Conservation (phyloP, 2,888 invertebrate genomes). For the Drosophila mulleri region DNA sequence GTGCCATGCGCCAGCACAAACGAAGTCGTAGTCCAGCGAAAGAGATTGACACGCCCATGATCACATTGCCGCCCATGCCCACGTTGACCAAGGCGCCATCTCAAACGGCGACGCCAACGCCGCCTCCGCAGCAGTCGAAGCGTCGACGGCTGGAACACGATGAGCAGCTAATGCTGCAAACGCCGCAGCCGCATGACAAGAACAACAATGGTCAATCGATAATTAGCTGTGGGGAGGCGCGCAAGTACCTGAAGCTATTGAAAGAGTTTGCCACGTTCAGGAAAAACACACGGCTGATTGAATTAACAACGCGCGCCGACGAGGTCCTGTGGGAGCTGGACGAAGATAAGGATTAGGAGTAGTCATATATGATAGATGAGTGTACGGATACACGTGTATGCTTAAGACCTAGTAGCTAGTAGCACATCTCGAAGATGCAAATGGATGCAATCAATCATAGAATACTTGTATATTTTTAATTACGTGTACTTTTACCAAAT, state of each 20-base stretch:
- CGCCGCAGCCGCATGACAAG: slow-evolving; percentile 54
- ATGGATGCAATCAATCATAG: slow-evolving; percentile 63
- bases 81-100: slow-evolving; percentile 55
- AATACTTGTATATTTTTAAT: slow-evolving; percentile 36
- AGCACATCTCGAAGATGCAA: slow-evolving; percentile 69
- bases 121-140: slow-evolving; percentile 7
- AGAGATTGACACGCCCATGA: slow-evolving; percentile 8
- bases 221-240: slow-evolving; percentile 76
- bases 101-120: background rate
- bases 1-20: slow-evolving; percentile 53
- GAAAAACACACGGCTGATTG: slow-evolving; percentile 83
- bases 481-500: slow-evolving; percentile 59
- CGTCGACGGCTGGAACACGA: slow-evolving; percentile 38
- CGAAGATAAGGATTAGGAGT: slow-evolving; percentile 57
- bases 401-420: slow-evolving; percentile 28
- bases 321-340: slow-evolving; percentile 81
- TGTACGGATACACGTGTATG: background rate
- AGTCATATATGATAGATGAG: background rate
- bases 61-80: slow-evolving; percentile 48
- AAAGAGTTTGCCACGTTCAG: slow-evolving; percentile 82
- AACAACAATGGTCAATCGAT: slow-evolving; percentile 39
- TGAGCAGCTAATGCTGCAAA: slow-evolving; percentile 1
- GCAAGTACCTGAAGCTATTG: slow-evolving; percentile 81
- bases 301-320: slow-evolving; percentile 81
- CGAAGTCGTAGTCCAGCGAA: slow-evolving; percentile 20